A percentile compares a stretch with the other conserved stretches of the same genome.
phyloP scores from a whole-genome alignment of 2,888 invertebrate species.

The Plemyria rubiginata region DNA sequence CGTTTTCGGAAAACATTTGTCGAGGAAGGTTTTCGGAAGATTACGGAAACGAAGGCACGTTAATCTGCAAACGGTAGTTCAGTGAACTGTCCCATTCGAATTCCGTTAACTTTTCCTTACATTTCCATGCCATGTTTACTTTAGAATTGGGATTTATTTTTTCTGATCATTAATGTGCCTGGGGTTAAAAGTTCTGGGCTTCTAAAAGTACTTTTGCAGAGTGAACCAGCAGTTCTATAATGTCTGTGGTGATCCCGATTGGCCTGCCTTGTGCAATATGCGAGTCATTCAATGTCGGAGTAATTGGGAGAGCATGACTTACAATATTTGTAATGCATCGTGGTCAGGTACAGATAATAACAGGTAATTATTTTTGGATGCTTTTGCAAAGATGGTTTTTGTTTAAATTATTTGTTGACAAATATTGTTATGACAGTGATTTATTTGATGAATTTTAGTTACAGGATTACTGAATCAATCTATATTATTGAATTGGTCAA shows the following conservation, averaged over 20 bases:
- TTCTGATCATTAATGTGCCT: no score
- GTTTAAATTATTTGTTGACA: background rate
- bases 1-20: no score
- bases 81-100: no score
- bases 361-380: constrained; percentile 17
- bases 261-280: constrained; percentile 50
- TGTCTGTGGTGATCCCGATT: constrained; percentile 49
- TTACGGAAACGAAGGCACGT: no score
- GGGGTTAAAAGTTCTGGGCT: no score
- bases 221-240: constrained; percentile 8
- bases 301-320: constrained; percentile 43
- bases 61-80: no score
- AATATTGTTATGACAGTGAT: background rate
- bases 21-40: no score
- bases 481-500: no score
- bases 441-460: background rate
- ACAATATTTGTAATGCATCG: constrained; percentile 34
- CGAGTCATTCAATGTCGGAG: constrained; percentile 40
- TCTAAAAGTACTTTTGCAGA: no score
- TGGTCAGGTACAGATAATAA: constrained; percentile 32
- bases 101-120: no score
- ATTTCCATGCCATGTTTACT: no score
- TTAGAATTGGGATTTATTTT: no score
- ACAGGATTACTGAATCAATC: background rate
- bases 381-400: constrained; percentile 5